Evolutionary conservation across 2,797 vertebrate genomes (phyloP).

Genomic region (Cuniculus paca): DNA sequence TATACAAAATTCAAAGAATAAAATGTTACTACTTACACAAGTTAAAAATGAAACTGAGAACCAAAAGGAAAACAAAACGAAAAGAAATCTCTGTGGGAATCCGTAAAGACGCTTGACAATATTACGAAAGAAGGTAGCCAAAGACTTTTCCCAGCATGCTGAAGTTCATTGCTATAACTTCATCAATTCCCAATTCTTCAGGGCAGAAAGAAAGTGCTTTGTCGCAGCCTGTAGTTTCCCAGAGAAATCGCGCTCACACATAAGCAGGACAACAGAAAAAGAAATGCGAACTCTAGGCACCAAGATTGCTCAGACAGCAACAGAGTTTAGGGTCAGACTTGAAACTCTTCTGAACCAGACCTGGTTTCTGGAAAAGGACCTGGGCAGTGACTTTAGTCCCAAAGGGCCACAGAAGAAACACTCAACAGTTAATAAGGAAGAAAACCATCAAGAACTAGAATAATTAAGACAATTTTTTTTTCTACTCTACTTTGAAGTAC

Average conservation of each 20-base stretch:
- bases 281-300: constrained; percentile 81
- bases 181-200: constrained; percentile 57
- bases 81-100: constrained; percentile 76
- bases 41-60: constrained; percentile 85
- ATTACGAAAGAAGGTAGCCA: not conserved
- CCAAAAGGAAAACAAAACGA: constrained; percentile 56
- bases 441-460: constrained; percentile 65
- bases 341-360: constrained; percentile 50
- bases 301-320: constrained; percentile 73
- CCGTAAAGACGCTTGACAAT: constrained; percentile 70
- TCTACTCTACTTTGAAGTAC: constrained; percentile 73
- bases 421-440: constrained; percentile 56
- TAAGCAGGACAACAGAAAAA: constrained; percentile 56
- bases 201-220: constrained; percentile 26
- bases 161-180: constrained; percentile 46
- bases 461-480: constrained; percentile 68
- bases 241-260: constrained; percentile 46
- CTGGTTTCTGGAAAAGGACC: constrained; percentile 48
- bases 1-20: constrained; percentile 84
- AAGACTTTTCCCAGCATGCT: constrained; percentile 75
- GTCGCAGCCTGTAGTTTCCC: constrained; percentile 76
- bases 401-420: constrained; percentile 69
- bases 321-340: constrained; percentile 25
- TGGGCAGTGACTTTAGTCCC: not conserved
- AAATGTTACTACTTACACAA: constrained; percentile 79